Evolutionary conservation across 2,888 invertebrate genomes (phyloP).

Genomic region (Caenorhabditis sp.): DNA sequence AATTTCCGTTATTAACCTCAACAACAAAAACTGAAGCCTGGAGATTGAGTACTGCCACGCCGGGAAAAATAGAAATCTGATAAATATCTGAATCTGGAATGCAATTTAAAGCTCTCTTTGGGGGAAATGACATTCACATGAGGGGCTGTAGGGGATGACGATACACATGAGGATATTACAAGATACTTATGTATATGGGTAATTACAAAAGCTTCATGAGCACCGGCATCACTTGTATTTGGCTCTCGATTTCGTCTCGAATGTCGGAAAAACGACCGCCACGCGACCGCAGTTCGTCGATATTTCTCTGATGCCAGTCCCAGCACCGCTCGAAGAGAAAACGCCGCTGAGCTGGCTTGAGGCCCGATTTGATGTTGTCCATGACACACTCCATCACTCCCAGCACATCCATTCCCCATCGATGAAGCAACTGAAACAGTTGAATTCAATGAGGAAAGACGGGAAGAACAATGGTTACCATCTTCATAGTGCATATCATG

Average conservation of each 20-base stretch:
- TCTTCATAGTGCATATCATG: slow-evolving; percentile 55
- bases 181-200: slow-evolving; percentile 12
- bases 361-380: not conserved
- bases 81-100: slow-evolving; percentile 26
- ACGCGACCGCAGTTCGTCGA: slow-evolving; percentile 23
- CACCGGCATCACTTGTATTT: slow-evolving; percentile 37
- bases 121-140: slow-evolving; percentile 19
- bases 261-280: slow-evolving; percentile 7
- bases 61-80: slow-evolving; percentile 1
- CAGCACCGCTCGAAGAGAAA: slow-evolving; percentile 27
- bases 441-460: not conserved
- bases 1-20: slow-evolving; percentile 13
- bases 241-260: slow-evolving; percentile 33
- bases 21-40: slow-evolving; percentile 16
- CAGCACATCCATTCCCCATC: slow-evolving; percentile 26
- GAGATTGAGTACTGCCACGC: not conserved
- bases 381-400: slow-evolving; percentile 17
- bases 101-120: not conserved
- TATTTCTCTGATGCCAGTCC: slow-evolving; percentile 40
- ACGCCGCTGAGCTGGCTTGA: slow-evolving; percentile 3
- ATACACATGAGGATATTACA: slow-evolving; percentile 29
- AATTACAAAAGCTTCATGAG: slow-evolving; percentile 35
- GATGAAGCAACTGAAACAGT: slow-evolving; percentile 37
- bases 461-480: too few relatives aligned
- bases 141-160: not conserved